A percentile compares a stretch with the other conserved stretches of the same genome.
Evolutionary conservation across 2,888 invertebrate species (phyloP).

Genomic region (Thera britannica): DNA sequence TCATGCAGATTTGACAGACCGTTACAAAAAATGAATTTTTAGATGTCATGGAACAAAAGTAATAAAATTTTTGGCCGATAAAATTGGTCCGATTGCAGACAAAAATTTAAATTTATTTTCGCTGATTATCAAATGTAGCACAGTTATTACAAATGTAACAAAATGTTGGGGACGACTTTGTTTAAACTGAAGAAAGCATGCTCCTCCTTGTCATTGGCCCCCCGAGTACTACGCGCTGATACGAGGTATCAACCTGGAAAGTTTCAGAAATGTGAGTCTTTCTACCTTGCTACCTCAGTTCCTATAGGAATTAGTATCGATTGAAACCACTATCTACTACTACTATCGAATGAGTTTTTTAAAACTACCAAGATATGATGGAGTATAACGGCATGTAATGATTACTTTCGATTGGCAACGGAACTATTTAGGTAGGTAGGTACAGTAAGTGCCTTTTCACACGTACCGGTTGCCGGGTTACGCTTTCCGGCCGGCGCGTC

Average conservation of each 20-base stretch:
- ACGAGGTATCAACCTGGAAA: slow-evolving; percentile 45
- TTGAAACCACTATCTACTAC: too few relatives aligned
- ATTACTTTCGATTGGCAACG: too few relatives aligned
- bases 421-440: too few relatives aligned
- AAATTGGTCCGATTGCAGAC: slow-evolving; percentile 33
- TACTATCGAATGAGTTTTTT: too few relatives aligned
- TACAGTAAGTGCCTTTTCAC: too few relatives aligned
- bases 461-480: too few relatives aligned
- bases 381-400: too few relatives aligned
- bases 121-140: slow-evolving; percentile 53
- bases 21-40: slow-evolving; percentile 29
- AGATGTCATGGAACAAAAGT: slow-evolving; percentile 31
- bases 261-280: slow-evolving; percentile 56
- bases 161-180: slow-evolving; percentile 57
- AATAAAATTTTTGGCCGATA: slow-evolving; percentile 35
- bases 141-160: slow-evolving; percentile 37
- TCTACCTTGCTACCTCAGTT: neutral
- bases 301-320: too few relatives aligned
- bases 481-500: too few relatives aligned
- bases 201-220: slow-evolving; percentile 48
- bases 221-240: slow-evolving; percentile 51
- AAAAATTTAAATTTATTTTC: slow-evolving; percentile 64
- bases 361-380: too few relatives aligned
- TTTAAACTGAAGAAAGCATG: slow-evolving; percentile 54
- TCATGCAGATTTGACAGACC: slow-evolving; percentile 26